Conservation (phyloP, 2,888 invertebrate species). For the Eupeodes luniger region DNA sequence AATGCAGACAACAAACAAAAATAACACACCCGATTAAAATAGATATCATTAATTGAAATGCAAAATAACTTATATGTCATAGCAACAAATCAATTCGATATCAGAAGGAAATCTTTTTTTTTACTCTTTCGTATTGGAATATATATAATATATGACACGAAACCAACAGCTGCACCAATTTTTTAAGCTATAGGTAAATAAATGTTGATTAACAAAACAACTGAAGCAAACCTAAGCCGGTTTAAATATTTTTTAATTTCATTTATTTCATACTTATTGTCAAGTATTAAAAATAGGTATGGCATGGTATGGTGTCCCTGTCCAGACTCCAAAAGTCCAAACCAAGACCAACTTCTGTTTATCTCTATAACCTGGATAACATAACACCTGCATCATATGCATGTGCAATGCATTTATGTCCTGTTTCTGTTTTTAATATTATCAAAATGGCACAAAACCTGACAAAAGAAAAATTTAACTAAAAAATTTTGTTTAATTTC, state of each 20-base stretch:
- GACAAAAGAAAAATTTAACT: conserved; percentile 37
- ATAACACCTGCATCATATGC: conserved; percentile 66
- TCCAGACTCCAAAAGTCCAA: not conserved
- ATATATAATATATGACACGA: conserved; percentile 24
- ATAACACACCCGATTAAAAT: conserved; percentile 13
- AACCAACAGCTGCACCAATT: conserved; percentile 33
- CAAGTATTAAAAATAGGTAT: conserved; percentile 18
- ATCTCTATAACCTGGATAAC: not conserved
- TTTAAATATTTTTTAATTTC: not conserved
- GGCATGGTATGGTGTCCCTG: conserved; percentile 5
- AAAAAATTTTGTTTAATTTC: conserved; percentile 61
- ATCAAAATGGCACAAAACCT: conserved; percentile 12
- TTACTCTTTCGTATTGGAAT: too few relatives aligned
- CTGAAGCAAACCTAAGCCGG: conserved; percentile 24
- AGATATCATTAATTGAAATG: conserved; percentile 42
- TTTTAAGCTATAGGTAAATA: not conserved
- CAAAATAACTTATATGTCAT: conserved; percentile 60
- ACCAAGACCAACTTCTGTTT: conserved; percentile 34
- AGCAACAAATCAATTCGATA: conserved; percentile 60
- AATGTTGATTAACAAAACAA: too few relatives aligned
- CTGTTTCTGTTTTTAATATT: conserved; percentile 26
- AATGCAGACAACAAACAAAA: not conserved
- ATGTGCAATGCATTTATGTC: conserved; percentile 42
- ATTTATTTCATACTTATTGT: conserved; percentile 43
- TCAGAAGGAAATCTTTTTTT: conserved; percentile 38